A percentile compares a stretch with the other conserved stretches of the same genome.
Conservation (phyloP, 2,113 vertebrate genomes). For the Symphodus melops region DNA sequence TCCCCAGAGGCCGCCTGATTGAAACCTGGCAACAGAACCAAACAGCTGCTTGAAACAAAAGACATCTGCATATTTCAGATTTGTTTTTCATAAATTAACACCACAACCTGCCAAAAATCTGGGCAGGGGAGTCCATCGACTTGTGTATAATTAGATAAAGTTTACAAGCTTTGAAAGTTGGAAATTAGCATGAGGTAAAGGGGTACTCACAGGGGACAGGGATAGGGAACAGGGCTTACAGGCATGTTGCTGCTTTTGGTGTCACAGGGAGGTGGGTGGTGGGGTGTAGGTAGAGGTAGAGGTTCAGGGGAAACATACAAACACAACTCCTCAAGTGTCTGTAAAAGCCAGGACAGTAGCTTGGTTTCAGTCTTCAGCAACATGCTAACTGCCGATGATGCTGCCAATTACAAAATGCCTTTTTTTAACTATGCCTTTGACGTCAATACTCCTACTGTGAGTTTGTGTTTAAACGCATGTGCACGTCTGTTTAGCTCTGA, state of each 20-base stretch:
- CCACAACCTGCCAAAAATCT: conserved; percentile 94
- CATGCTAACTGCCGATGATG: conserved; percentile 19
- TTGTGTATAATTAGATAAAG: conserved; percentile 95
- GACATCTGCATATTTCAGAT: conserved; percentile 99
- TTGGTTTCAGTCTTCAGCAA: conserved; percentile 22
- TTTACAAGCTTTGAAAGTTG: conserved; percentile 97
- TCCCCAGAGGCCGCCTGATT: conserved; percentile 92
- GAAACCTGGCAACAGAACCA: conserved; percentile 95
- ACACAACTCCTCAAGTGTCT: conserved; percentile 31
- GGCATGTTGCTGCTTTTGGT: conserved; percentile 51
- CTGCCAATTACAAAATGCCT: conserved; percentile 40
- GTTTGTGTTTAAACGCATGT: conserved; percentile 23
- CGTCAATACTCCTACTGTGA: conserved; percentile 33
- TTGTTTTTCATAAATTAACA: conserved; percentile 99
- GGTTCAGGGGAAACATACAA: conserved; percentile 29
- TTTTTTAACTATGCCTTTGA: conserved; percentile 31
- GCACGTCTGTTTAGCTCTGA: conserved; percentile 54
- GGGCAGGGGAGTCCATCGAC: conserved; percentile 89
- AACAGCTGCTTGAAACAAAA: conserved; percentile 99
- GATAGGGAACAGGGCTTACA: conserved; percentile 54
- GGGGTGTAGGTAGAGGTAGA: neutral
- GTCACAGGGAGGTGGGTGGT: neutral
- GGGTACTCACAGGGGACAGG: conserved; percentile 85
- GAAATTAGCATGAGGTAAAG: conserved; percentile 88
- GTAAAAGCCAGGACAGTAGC: conserved; percentile 14